Percentiles rank a stretch among this genome's conserved stretches.
Evolutionary conservation across 1,140 invertebrate genomes (phyloP).

Genomic region (Drosophila lowei): DNA sequence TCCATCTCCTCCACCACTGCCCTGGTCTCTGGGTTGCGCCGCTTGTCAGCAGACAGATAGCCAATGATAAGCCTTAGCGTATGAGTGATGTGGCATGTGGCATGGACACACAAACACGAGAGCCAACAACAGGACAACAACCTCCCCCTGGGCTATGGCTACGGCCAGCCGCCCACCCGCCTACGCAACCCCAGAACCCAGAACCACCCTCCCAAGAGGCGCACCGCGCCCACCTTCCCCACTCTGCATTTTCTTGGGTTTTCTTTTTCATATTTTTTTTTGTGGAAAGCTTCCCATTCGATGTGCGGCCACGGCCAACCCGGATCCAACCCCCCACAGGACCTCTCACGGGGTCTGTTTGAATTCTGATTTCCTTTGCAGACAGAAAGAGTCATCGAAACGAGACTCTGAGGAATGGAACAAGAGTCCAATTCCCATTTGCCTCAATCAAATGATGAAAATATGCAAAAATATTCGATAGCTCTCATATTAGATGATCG

Average conservation of each 20-base stretch:
- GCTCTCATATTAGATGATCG: too few species aligned
- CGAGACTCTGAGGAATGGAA: too few species aligned
- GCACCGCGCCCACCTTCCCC: not conserved
- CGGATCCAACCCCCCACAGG: constrained; percentile 16
- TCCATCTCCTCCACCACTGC: not conserved
- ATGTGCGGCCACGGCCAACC: constrained; percentile 32
- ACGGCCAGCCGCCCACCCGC: constrained; percentile 4
- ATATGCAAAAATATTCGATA: too few species aligned
- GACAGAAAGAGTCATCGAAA: too few species aligned
- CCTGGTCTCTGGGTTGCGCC: too few species aligned
- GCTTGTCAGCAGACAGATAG: constrained; percentile 48
- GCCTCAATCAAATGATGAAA: too few species aligned
- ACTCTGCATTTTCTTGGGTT: too few species aligned
- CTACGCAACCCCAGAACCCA: not conserved
- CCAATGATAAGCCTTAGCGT: constrained; percentile 56
- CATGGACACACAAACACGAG: constrained; percentile 22
- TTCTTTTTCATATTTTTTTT: constrained; percentile 18
- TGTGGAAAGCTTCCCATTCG: constrained; percentile 39
- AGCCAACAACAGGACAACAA: constrained; percentile 47
- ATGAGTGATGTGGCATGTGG: constrained; percentile 52
- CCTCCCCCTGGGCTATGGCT: constrained; percentile 25
- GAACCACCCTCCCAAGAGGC: not conserved
- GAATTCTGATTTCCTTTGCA: constrained; percentile 17
- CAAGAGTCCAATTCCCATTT: too few species aligned
- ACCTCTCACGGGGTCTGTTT: not conserved